A percentile compares a stretch with the other conserved stretches of the same genome.
Evolutionary conservation across 2,113 vertebrate species (phyloP).

Genomic region (Anseranas semipalmata): DNA sequence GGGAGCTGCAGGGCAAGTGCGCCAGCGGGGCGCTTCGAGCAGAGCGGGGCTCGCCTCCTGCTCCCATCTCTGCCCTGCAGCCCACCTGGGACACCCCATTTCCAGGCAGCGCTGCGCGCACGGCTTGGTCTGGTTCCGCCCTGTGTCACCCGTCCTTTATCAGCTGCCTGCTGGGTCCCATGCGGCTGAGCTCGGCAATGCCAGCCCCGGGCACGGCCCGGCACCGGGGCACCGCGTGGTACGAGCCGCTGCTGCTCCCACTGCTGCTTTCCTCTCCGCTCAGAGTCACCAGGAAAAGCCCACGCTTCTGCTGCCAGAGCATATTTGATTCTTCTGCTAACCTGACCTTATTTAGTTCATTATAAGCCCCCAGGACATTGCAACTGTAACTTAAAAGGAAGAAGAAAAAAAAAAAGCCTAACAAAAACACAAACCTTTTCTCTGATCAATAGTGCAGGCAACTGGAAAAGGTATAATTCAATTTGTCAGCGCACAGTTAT

Average conservation of each 20-base stretch:
- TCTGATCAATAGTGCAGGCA: constrained; percentile 56
- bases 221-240: neutral
- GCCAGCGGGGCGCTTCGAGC: no score
- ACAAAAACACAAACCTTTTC: constrained; percentile 39
- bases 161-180: fast-evolving
- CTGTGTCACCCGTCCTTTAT: fast-evolving
- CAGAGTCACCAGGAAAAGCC: constrained; percentile 20
- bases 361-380: constrained; percentile 34
- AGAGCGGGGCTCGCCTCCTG: no score
- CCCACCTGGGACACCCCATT: neutral
- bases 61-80: no score
- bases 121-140: neutral
- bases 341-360: constrained; percentile 44
- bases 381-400: constrained; percentile 45
- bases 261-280: neutral
- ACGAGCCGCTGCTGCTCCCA: neutral
- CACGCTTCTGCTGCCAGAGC: constrained; percentile 54
- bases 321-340: constrained; percentile 51
- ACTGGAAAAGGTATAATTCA: constrained; percentile 63
- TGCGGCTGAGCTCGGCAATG: fast-evolving
- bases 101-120: neutral
- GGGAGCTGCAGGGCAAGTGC: neutral
- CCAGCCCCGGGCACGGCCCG: fast-evolving
- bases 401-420: neutral
- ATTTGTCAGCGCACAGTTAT: constrained; percentile 66